phyloP scores from a whole-genome alignment of 2,888 invertebrate genomes.

The Caenorhabditis sp. region DNA sequence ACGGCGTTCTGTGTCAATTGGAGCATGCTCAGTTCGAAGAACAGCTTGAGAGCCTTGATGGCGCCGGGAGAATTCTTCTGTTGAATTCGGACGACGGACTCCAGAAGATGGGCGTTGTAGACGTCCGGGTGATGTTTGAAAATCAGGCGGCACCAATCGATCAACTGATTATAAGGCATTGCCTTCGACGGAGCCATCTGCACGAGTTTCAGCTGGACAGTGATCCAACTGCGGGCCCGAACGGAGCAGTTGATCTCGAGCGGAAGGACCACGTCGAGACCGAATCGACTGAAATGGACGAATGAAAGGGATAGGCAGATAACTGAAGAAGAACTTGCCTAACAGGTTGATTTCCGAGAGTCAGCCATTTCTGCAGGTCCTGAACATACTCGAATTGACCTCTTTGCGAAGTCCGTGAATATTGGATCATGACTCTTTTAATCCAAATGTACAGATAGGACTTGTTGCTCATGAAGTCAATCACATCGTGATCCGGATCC shows the following conservation, averaged over 20 bases:
- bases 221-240: slow-evolving; percentile 22
- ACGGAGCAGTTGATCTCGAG: slow-evolving; percentile 33
- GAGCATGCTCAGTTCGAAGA: slow-evolving; percentile 57
- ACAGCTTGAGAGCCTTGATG: slow-evolving; percentile 39
- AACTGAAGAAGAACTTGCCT: not conserved
- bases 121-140: slow-evolving; percentile 37
- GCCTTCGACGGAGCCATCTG: slow-evolving; percentile 14
- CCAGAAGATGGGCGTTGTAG: slow-evolving; percentile 42
- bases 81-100: slow-evolving; percentile 33
- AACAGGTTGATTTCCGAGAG: not conserved
- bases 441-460: slow-evolving; percentile 33
- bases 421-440: slow-evolving; percentile 37
- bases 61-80: slow-evolving; percentile 35
- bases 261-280: slow-evolving; percentile 1
- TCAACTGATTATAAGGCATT: not conserved
- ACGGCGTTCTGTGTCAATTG: slow-evolving; percentile 14
- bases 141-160: slow-evolving; percentile 28
- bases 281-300: not conserved
- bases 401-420: slow-evolving; percentile 7
- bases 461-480: slow-evolving; percentile 23
- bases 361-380: slow-evolving; percentile 8
- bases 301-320: too few relatives aligned
- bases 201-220: not conserved
- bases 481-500: not conserved
- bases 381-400: slow-evolving; percentile 2